Evolutionary conservation across 2,113 vertebrate species (phyloP).

Genomic region (Megaptera novaeangliae): DNA sequence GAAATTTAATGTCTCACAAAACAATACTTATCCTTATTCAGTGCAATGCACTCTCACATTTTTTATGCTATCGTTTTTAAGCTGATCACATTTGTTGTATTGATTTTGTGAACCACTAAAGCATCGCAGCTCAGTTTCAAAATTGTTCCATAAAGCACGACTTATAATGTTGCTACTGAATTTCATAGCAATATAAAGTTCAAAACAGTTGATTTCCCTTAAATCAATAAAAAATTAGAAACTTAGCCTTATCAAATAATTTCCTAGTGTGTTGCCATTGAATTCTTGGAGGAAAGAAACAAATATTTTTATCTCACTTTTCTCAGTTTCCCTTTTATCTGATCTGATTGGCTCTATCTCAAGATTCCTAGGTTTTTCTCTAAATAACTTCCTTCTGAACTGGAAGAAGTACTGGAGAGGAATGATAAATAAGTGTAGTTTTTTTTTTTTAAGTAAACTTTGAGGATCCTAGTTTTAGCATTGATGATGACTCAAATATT

Average conservation of each 20-base stretch:
- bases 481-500: not conserved
- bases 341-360: not conserved
- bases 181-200: not conserved
- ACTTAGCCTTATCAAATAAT: not conserved
- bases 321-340: not conserved
- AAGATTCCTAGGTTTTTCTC: not conserved
- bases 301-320: not conserved
- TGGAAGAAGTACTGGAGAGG: not conserved
- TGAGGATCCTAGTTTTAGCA: not conserved
- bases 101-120: not conserved
- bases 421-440: not conserved
- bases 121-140: not conserved
- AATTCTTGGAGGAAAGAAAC: not conserved
- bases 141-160: not conserved
- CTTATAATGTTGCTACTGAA: not conserved
- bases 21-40: not conserved
- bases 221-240: constrained; percentile 29
- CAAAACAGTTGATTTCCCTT: not conserved
- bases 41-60: not conserved
- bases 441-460: not conserved
- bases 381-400: not conserved
- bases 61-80: not conserved
- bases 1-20: not conserved
- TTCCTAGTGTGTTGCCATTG: not conserved
- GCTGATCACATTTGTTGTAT: not conserved